Base-by-base conservation (phyloP, 2,888 invertebrate species). In the Ormyrus rosae region DNA sequence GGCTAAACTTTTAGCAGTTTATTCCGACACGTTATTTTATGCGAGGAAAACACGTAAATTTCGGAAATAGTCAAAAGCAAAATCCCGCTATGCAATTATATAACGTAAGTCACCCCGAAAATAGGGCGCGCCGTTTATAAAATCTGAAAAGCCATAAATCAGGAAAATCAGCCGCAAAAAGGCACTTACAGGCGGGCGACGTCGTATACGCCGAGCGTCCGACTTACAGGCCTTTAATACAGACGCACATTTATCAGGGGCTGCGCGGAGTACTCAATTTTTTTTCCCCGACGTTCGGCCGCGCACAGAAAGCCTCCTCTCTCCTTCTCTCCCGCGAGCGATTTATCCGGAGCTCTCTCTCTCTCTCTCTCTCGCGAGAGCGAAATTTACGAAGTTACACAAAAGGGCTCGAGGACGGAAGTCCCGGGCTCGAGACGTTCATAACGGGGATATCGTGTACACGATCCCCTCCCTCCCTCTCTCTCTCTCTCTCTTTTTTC, bases 321-420 rank as follows among this genome's bases (percentile, higher is more conserved):
- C 34, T 34, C 34, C 34, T 34, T 34, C 64, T 9, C 13, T 5
- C 58, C 6, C 46, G n/a, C 6, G 67, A 72, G 51, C 72, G 68
- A 78, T 78, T 73, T 78, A 78, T 73, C 61, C 56, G 51, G 64
- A 11, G 53, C 51, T 3, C 7, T 53, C 8, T 53, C 8, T 34
- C 63, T 53, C 76, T 3, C 7, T 53, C 8, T 53, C 8, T 34
- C 63, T 53, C 76, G 46, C 45, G 61, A 34, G 51, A 48, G 45
- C 11, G 48, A 63, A 80, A 80, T 80, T 77, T 76, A 76, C 72
- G 63, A 73, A 81, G 76, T 77, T 53, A 65, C 45, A 61, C 10
- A 8, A 19, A 61, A 34, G n/a, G 13, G 6, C 8, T 34, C 53
- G 51, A 51, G 56, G 61, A 64, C 65, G 80, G 67, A 67, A 74